Conservation (phyloP, 2,888 invertebrate species). For the Epistrophe eligans region DNA sequence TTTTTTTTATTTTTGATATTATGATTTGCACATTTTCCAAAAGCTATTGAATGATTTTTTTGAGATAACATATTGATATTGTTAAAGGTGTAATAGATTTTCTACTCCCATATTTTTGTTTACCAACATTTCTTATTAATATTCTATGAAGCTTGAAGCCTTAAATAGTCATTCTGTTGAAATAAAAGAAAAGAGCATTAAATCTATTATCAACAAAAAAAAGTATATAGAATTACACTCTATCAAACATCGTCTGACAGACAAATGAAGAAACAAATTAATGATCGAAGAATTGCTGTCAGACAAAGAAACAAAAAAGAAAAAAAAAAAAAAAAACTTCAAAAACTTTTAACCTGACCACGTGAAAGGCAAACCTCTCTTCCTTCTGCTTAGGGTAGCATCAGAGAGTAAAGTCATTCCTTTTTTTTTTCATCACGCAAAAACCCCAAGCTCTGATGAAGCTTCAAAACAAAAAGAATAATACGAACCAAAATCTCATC, state of each 20-base stretch:
- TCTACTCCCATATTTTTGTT: too few relatives aligned
- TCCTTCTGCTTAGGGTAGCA: not conserved
- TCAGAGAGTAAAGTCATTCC: constrained; percentile 1
- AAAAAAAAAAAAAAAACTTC: not conserved
- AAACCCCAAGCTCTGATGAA: constrained; percentile 5
- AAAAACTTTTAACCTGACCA: constrained; percentile 50
- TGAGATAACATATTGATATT: too few relatives aligned
- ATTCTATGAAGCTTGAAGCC: not conserved
- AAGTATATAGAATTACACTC: not conserved
- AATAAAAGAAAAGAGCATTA: not conserved
- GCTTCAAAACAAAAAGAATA: constrained; percentile 21
- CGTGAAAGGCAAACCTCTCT: constrained; percentile 38
- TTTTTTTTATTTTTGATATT: too few relatives aligned
- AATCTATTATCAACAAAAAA: not conserved
- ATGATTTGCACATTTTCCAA: too few relatives aligned
- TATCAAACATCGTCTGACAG: not conserved
- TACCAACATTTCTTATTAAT: not conserved
- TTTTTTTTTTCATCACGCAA: constrained; percentile 15
- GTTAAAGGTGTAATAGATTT: too few relatives aligned
- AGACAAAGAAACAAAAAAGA: constrained; percentile 24
- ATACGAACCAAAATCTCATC: constrained; percentile 39
- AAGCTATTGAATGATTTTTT: too few relatives aligned
- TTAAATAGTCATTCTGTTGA: too few relatives aligned
- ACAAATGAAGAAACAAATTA: constrained; percentile 33
- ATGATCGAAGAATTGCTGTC: constrained; percentile 43